phyloP scores from a whole-genome alignment of 2,888 invertebrate genomes.

The Agonopterix alstromeriana region DNA sequence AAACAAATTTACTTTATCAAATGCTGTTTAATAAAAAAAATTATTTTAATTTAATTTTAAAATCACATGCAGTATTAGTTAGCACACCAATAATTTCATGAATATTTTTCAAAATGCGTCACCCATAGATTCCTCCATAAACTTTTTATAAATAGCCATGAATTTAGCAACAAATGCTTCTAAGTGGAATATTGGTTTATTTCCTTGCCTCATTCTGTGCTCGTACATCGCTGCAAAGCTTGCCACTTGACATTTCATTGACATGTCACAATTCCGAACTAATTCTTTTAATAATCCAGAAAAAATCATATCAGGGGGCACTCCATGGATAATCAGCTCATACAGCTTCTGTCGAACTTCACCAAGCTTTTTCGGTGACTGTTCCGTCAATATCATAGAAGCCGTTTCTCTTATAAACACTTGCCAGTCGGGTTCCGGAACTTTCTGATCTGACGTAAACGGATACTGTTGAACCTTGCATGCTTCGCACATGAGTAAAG shows the following conservation, averaged over 20 bases:
- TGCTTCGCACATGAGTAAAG: constrained; percentile 95
- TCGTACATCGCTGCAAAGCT: constrained; percentile 93
- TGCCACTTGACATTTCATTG: constrained; percentile 90
- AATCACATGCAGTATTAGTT: too few relatives aligned
- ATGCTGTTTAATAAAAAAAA: too few relatives aligned
- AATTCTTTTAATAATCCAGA: constrained; percentile 89
- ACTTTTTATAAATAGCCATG: constrained; percentile 95
- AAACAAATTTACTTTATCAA: too few relatives aligned
- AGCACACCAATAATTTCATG: too few relatives aligned
- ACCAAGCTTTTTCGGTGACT: constrained; percentile 88
- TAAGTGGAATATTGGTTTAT: constrained; percentile 96
- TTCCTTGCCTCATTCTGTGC: constrained; percentile 93
- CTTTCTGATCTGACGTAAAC: constrained; percentile 85
- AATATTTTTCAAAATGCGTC: constrained; percentile 56
- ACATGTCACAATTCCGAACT: constrained; percentile 92
- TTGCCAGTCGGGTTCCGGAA: constrained; percentile 96
- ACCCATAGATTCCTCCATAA: constrained; percentile 84
- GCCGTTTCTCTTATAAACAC: constrained; percentile 91
- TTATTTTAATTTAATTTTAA: too few relatives aligned
- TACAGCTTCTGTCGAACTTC: constrained; percentile 93
- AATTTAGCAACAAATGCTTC: constrained; percentile 98
- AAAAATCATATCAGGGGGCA: constrained; percentile 95
- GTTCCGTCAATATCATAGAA: constrained; percentile 88
- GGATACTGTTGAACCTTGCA: constrained; percentile 95
- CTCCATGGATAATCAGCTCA: constrained; percentile 94